Percentiles rank a stretch among this genome's conserved stretches.
Conservation (phyloP, 2,113 vertebrate genomes). For the Cebidichthys violaceus region DNA sequence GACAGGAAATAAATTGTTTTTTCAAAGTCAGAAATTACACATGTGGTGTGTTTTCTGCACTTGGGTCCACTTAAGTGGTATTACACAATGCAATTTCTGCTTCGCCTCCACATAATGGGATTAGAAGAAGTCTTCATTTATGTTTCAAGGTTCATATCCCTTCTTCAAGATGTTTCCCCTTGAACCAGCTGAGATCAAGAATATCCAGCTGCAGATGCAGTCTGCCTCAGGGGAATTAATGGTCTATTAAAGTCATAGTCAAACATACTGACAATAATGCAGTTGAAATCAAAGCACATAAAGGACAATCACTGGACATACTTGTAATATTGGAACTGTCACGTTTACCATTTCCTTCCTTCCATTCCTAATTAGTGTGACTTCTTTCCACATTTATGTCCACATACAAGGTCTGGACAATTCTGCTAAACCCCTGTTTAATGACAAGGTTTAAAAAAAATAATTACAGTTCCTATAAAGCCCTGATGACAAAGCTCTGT, state of each 20-base stretch:
- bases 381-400: neutral
- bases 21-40: neutral
- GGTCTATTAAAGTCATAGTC: neutral
- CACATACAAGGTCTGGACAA: neutral
- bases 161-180: neutral
- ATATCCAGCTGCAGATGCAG: conserved; percentile 4
- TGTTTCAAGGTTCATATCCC: neutral
- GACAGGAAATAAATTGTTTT: neutral
- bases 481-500: neutral
- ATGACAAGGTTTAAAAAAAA: neutral
- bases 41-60: neutral
- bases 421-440: neutral
- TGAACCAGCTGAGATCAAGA: conserved; percentile 2
- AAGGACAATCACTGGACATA: neutral
- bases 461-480: neutral
- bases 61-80: neutral
- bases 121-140: neutral
- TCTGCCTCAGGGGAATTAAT: neutral
- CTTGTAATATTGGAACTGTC: neutral
- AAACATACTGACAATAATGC: neutral
- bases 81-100: neutral
- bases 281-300: neutral
- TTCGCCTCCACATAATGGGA: neutral
- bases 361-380: neutral
- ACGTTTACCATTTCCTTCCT: neutral